Conservation (phyloP, 92 coral and sea anemone genomes). For the Porites evermanni region DNA sequence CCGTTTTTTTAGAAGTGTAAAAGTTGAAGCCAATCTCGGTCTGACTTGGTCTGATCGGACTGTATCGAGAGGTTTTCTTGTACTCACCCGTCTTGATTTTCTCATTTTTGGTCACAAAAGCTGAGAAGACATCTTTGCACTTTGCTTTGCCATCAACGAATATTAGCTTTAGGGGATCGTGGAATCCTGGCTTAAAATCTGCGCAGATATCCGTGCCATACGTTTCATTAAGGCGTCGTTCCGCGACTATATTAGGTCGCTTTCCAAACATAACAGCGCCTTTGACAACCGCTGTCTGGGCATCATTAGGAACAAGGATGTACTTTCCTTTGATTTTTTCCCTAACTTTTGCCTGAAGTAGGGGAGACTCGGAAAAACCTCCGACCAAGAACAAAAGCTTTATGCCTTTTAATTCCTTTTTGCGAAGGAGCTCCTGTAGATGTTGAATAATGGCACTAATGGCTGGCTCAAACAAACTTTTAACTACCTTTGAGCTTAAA, state of each 20-base stretch:
- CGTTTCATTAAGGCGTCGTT: conserved; percentile 46
- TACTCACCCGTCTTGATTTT: conserved; percentile 39
- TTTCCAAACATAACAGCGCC: conserved; percentile 63
- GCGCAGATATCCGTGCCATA: conserved; percentile 42
- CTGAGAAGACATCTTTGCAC: conserved; percentile 42
- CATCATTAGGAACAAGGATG: conserved; percentile 52
- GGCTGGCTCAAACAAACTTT: conserved; percentile 38
- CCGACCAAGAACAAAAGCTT: conserved; percentile 59
- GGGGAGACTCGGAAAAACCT: conserved; percentile 54
- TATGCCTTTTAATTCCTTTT: conserved; percentile 7
- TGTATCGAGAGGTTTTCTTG: conserved; percentile 33
- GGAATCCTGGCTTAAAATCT: conserved; percentile 20
- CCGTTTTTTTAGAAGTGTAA: conserved; percentile 36
- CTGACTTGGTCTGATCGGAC: conserved; percentile 44
- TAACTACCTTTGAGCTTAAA: conserved; percentile 25
- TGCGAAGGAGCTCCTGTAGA: conserved; percentile 13
- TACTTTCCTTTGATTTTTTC: conserved; percentile 34
- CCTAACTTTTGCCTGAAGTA: conserved; percentile 26
- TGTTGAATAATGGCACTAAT: conserved; percentile 26
- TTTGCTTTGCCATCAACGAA: conserved; percentile 26
- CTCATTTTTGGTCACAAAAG: conserved; percentile 46
- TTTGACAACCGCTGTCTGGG: conserved; percentile 53
- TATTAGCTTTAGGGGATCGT: conserved; percentile 24
- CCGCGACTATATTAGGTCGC: conserved; percentile 35
- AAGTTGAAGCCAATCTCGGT: conserved; percentile 28